Base-by-base conservation (phyloP, 2,113 vertebrate genomes). In the Bambusicola thoracicus region DNA sequence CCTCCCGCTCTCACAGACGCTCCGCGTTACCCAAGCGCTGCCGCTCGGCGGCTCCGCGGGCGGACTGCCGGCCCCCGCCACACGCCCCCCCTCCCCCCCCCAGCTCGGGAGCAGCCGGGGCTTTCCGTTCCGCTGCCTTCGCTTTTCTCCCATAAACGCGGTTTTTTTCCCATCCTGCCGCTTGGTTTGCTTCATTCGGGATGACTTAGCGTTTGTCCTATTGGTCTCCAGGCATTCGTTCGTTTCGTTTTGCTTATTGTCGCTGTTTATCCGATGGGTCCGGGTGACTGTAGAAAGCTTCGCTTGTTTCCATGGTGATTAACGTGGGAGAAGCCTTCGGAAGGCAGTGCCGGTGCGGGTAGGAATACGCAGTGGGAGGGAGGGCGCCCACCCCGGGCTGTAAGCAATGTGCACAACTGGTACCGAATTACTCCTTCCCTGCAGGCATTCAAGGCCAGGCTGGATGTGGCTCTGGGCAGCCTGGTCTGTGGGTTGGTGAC, bases 251-350 rank as follows among this genome's bases (percentile, higher is more conserved):
- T 59, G 49, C 8, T 61, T n/a, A 36, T 43, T 61, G 6, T 38
- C 25, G 6, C 8, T 12, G 7, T 10, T 63, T 40, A 16, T 58
- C 62, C 70, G 48, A 40, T 69, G 62, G 27, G 20, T 30, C 6
- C 12, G 19, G 16, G 17, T 32, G 46, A 74, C 44, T 61, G 56
- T 25, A 83, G 74, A 87, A 89, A 68, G 75, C 44, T 65, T 77
- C 2, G 0, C n/a, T 46, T 36, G 87, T 96, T 92, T 91, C 87
- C 85, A 77, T 27, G 55, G 93, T 74, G 93, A 93, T 62, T 69
- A 58, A 62, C 1, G 49, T 74, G 36, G 55, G 53, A 82, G 76
- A 87, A 92, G 41, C 49, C 32, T 7, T n/a, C 6, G 55, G 55
- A 58, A 32, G 55, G 30, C 16, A 32, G 55, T 32, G 17, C 51